Evolutionary conservation across 2,888 invertebrate genomes (phyloP).

Genomic region (Drosophila neutralis): DNA sequence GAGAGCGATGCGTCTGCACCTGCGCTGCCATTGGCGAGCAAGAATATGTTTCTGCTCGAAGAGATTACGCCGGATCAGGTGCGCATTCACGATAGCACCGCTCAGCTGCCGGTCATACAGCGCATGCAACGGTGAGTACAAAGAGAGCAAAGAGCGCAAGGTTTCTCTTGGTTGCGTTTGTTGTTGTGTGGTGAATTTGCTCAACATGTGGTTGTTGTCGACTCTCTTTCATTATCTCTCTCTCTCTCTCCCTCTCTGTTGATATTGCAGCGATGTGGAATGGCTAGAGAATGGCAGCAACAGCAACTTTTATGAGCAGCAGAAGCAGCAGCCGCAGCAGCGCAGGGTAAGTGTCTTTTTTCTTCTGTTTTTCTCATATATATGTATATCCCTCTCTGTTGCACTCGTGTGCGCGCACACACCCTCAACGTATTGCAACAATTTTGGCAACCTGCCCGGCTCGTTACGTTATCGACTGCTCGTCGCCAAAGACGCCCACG

Average conservation of each 20-base stretch:
- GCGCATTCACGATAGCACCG: slow-evolving; percentile 91
- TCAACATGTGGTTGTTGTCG: slow-evolving; percentile 72
- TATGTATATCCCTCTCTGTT: slow-evolving; percentile 5
- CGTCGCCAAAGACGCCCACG: slow-evolving; percentile 65
- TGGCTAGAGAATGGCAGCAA: slow-evolving; percentile 70
- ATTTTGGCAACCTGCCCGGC: slow-evolving; percentile 73
- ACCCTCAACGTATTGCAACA: slow-evolving; percentile 64
- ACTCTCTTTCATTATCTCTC: slow-evolving; percentile 20
- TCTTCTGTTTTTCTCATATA: not conserved
- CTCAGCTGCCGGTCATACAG: slow-evolving; percentile 89
- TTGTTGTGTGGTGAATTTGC: slow-evolving; percentile 67
- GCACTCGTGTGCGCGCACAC: slow-evolving; percentile 22
- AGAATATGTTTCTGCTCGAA: slow-evolving; percentile 84
- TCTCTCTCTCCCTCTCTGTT: slow-evolving; percentile 18
- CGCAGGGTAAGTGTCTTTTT: slow-evolving; percentile 61
- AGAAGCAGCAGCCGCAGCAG: slow-evolving; percentile 61
- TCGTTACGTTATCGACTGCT: slow-evolving; percentile 66
- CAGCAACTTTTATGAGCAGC: slow-evolving; percentile 68
- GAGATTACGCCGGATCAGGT: slow-evolving; percentile 92
- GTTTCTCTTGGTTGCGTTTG: slow-evolving; percentile 38
- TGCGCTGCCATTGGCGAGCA: slow-evolving; percentile 73
- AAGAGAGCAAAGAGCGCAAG: slow-evolving; percentile 27
- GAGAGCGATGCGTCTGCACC: slow-evolving; percentile 82
- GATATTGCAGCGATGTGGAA: slow-evolving; percentile 66
- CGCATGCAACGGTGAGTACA: slow-evolving; percentile 87